Conservation (phyloP, 2,888 invertebrate genomes). For the Caenorhabditis virilis region DNA sequence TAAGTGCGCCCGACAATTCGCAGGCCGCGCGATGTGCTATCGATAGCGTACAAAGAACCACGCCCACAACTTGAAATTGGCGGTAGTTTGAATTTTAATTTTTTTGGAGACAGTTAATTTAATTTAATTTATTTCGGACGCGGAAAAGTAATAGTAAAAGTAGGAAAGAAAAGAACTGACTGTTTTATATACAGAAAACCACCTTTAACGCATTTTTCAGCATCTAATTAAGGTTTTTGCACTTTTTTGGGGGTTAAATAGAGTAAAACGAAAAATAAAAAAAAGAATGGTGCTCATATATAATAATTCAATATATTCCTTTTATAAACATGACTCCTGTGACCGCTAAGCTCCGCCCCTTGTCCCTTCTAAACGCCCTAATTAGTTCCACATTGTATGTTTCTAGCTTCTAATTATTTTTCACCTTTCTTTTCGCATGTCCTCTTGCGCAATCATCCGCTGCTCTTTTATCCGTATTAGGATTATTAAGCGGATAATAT, state of each 20-base stretch:
- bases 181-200: background rate
- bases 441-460: background rate
- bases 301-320: too few species aligned
- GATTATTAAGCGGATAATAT: background rate
- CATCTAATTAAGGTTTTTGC: background rate
- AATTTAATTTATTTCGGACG: background rate
- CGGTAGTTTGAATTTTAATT: too few species aligned
- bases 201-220: background rate
- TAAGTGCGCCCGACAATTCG: slow-evolving; percentile 9
- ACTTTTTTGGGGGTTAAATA: too few species aligned
- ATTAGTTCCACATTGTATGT: background rate
- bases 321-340: too few species aligned
- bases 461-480: background rate
- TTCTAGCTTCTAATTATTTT: background rate
- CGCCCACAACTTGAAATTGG: too few species aligned
- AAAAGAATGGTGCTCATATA: too few species aligned
- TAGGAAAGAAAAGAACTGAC: background rate
- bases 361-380: too few species aligned
- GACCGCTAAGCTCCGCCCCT: too few species aligned
- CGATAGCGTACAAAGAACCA: slow-evolving; percentile 2
- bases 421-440: background rate
- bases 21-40: slow-evolving; percentile 7
- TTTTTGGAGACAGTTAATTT: background rate
- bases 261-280: too few species aligned
- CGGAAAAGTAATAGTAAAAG: background rate